Conservation (phyloP, 2,888 invertebrate genomes). For the Cremastinae sp. region DNA sequence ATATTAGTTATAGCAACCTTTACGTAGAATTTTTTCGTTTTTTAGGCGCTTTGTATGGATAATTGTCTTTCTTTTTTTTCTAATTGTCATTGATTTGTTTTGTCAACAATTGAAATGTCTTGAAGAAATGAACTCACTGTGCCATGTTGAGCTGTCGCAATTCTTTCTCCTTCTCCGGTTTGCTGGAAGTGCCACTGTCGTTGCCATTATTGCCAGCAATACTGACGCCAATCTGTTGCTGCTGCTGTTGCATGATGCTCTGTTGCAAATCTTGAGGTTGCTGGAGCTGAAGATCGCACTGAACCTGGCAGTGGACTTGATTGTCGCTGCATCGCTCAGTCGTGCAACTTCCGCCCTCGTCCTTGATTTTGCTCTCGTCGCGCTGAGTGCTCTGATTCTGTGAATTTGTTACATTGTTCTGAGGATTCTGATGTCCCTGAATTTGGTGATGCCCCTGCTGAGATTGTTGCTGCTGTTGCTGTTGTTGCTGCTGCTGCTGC, state of each 20-base stretch:
- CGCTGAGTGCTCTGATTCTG: slow-evolving; percentile 74
- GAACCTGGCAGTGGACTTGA: slow-evolving; percentile 79
- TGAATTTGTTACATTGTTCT: slow-evolving; percentile 79
- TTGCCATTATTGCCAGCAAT: slow-evolving; percentile 71
- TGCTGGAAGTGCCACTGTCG: slow-evolving; percentile 72
- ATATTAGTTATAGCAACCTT: too few relatives aligned
- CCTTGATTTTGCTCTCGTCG: slow-evolving; percentile 81
- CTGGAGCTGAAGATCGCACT: slow-evolving; percentile 80
- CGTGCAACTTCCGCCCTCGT: slow-evolving; percentile 76
- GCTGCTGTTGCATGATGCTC: slow-evolving; percentile 81
- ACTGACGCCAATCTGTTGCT: slow-evolving; percentile 74
- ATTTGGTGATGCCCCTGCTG: slow-evolving; percentile 77
- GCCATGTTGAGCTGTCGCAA: slow-evolving; percentile 78
- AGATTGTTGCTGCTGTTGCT: slow-evolving; percentile 72
- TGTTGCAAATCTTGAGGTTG: slow-evolving; percentile 78
- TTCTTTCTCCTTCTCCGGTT: slow-evolving; percentile 76
- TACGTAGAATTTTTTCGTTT: too few relatives aligned
- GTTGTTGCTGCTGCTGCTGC: slow-evolving; percentile 71
- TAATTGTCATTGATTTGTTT: too few relatives aligned
- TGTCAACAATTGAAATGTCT: neutral
- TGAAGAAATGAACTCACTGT: slow-evolving; percentile 70
- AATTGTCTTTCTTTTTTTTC: too few relatives aligned
- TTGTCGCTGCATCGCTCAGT: slow-evolving; percentile 77
- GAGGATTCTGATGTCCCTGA: slow-evolving; percentile 78
- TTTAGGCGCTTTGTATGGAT: too few relatives aligned